A percentile compares a stretch with the other conserved stretches of the same genome.
phyloP scores from a whole-genome alignment of 2,113 vertebrate species.

The Apteryx mantelli region DNA sequence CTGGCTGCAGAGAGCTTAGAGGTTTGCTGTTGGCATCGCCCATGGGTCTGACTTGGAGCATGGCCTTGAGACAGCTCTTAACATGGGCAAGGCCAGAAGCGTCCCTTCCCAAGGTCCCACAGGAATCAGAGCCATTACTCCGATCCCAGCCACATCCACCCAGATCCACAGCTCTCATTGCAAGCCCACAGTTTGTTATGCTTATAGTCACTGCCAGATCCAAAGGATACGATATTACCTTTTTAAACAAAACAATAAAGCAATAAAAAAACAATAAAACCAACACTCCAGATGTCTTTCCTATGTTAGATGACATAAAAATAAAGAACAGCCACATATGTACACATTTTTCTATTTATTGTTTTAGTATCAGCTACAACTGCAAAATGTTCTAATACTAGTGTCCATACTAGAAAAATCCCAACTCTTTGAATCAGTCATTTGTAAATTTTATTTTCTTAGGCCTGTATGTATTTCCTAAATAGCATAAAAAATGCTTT shows the following conservation, averaged over 20 bases:
- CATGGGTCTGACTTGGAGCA: rapidly evolving
- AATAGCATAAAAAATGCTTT: not conserved
- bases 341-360: constrained; percentile 27
- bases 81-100: not conserved
- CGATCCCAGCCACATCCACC: not conserved
- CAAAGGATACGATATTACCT: constrained; percentile 45
- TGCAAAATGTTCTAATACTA: not conserved
- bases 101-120: not conserved
- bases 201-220: constrained; percentile 4
- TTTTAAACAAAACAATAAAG: constrained; percentile 64
- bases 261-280: constrained; percentile 59
- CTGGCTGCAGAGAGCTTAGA: not conserved
- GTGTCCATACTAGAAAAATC: not conserved
- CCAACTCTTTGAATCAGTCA: not conserved
- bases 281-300: constrained; percentile 51
- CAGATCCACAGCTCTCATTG: not conserved
- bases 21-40: not conserved
- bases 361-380: constrained; percentile 6
- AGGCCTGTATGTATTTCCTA: not conserved
- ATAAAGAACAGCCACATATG: not conserved
- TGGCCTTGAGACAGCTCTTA: not conserved
- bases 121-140: not conserved
- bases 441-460: not conserved
- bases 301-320: constrained; percentile 46
- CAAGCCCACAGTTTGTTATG: not conserved